Evolutionary conservation across 2,888 invertebrate species (phyloP).

Genomic region (Melinaea marsaeus): DNA sequence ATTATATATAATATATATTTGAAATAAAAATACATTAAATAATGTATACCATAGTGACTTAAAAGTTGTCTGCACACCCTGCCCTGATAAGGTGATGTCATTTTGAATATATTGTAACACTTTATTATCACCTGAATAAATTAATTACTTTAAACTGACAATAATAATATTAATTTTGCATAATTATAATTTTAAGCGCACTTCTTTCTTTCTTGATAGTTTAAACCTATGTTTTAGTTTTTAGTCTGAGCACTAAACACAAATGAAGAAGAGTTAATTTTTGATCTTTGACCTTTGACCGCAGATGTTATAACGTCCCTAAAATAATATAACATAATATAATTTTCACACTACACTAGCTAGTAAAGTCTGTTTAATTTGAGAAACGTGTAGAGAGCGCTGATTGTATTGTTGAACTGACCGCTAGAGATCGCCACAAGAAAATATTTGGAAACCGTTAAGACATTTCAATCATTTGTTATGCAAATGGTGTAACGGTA

Average conservation of each 20-base stretch:
- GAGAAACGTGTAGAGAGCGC: constrained; percentile 18
- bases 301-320: too few species aligned
- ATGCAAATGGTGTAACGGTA: constrained; percentile 18
- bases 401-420: constrained; percentile 21
- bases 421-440: constrained; percentile 9
- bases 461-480: constrained; percentile 21
- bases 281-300: too few species aligned
- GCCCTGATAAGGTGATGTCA: constrained; percentile 32
- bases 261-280: too few species aligned
- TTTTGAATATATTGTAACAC: constrained; percentile 24
- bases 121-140: background rate
- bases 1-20: background rate
- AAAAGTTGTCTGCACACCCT: constrained; percentile 49
- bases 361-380: background rate
- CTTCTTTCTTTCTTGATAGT: too few species aligned
- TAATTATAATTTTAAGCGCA: too few species aligned
- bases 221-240: too few species aligned
- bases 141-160: too few species aligned
- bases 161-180: too few species aligned
- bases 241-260: too few species aligned
- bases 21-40: constrained; percentile 11
- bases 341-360: background rate
- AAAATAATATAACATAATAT: too few species aligned
- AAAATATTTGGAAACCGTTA: constrained; percentile 25
- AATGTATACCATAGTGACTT: constrained; percentile 57